Evolutionary conservation across 2,113 vertebrate genomes (phyloP).

Genomic region (Arothron firmamentum): DNA sequence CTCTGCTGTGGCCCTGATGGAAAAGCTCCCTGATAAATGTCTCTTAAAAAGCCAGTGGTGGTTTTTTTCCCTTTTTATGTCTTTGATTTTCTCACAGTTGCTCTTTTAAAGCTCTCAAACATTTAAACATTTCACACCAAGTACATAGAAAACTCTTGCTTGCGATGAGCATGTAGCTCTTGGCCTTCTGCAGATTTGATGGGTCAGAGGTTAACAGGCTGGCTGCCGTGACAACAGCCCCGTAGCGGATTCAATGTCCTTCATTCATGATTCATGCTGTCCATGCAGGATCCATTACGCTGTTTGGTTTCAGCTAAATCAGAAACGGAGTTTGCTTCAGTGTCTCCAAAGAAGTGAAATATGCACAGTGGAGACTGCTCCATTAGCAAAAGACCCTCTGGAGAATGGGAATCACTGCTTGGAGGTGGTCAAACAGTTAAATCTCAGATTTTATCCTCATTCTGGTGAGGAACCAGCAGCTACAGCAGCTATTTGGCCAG

Average conservation of each 20-base stretch:
- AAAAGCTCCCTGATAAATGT: constrained; percentile 49
- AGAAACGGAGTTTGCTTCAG: no score
- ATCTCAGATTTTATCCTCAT: no score
- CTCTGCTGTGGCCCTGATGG: constrained; percentile 38
- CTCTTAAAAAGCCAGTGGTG: constrained; percentile 14
- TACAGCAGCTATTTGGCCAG: no score
- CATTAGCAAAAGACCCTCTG: no score
- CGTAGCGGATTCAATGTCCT: constrained; percentile 53
- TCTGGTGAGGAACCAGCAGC: no score
- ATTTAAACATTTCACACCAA: background rate
- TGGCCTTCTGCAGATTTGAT: constrained; percentile 28
- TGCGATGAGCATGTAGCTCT: constrained; percentile 7
- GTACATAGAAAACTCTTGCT: constrained; percentile 15
- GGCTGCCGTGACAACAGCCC: constrained; percentile 51
- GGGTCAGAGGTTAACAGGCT: constrained; percentile 65
- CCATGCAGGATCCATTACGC: no score
- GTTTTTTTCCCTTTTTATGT: constrained; percentile 7
- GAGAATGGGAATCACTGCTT: no score
- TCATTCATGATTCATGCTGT: no score
- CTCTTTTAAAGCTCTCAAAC: constrained; percentile 5
- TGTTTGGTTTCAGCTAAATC: no score
- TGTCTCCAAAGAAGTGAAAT: no score
- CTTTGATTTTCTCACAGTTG: background rate
- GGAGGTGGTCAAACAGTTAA: no score
- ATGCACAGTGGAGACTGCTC: no score